phyloP scores from a whole-genome alignment of 2,113 vertebrate genomes.

The Cromileptes altivelis region DNA sequence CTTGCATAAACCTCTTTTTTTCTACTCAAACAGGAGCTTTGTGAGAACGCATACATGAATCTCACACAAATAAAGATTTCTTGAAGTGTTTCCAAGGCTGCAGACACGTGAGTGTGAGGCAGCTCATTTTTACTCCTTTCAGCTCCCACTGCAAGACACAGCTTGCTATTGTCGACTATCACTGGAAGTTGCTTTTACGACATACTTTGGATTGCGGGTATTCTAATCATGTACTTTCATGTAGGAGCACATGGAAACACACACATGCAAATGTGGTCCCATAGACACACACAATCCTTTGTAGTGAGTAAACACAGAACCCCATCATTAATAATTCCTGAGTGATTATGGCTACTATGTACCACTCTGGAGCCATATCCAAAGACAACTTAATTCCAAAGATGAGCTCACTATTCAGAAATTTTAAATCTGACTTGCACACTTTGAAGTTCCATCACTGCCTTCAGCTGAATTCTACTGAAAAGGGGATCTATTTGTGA shows the following conservation, averaged over 20 bases:
- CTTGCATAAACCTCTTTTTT: slow-evolving; percentile 4
- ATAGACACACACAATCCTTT: slow-evolving; percentile 20
- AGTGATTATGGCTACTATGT: slow-evolving; percentile 10
- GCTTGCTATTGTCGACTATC: slow-evolving; percentile 67
- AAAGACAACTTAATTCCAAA: background rate
- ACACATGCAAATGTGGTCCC: background rate
- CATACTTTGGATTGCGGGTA: slow-evolving; percentile 46
- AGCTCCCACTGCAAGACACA: slow-evolving; percentile 63
- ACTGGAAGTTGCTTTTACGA: slow-evolving; percentile 45
- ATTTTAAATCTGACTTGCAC: background rate
- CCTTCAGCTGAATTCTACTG: background rate
- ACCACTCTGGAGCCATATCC: background rate
- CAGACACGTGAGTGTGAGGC: slow-evolving; percentile 60
- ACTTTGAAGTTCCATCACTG: background rate
- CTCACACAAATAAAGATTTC: slow-evolving; percentile 42
- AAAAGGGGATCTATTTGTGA: background rate
- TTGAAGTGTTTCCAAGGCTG: slow-evolving; percentile 71
- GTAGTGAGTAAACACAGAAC: slow-evolving; percentile 26
- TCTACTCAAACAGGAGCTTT: slow-evolving; percentile 18
- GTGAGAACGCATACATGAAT: slow-evolving; percentile 47
- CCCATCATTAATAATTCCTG: slow-evolving; percentile 27
- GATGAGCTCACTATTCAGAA: background rate
- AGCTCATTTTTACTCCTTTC: slow-evolving; percentile 42
- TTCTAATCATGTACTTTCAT: slow-evolving; percentile 70
- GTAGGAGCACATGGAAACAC: slow-evolving; percentile 24